Base-by-base conservation (phyloP, 2,113 vertebrate species). In the Tachysurus fulvidraco region DNA sequence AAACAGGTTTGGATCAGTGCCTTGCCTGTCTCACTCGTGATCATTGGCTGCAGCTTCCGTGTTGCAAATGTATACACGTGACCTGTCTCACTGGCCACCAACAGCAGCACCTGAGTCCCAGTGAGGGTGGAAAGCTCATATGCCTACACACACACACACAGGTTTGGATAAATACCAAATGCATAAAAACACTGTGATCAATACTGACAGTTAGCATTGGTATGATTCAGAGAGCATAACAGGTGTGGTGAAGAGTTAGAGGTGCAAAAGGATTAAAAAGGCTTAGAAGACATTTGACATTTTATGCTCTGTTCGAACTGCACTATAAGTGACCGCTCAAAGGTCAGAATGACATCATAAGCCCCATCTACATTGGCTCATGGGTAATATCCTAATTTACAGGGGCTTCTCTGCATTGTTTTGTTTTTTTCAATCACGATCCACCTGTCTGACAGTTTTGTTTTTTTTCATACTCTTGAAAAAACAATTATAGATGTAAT, bases 111-210 rank as follows among this genome's bases (percentile, higher is more conserved):
- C 91, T 97, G 96, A 52, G 96, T 97, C 89, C 93, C 95, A 0
- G 97, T 99, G 92, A 98, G 91, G 0, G 98, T 98, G 90, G 98
- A 99, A 88, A 99, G 91, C 89, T 98, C 97, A 0, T 99, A 99
- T 13, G 98, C 98, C 96, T 97, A 91, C 7, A 23, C 76, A 50
- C 30, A 23, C 14, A 28, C 41, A 79, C 77, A 79, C 54, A 81
- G 9, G 25, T 62, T 62, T 9, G 21, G 8, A 10, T 30, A 67
- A 67, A 30, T 30, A 41, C 5, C n/a, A 28, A 65, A 11, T 65
- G 62, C 0, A 28, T 28, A 28, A 65, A 65, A 23, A 60, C 19
- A 30, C n/a, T 14, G 4, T 14, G 4, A 30, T 14, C 28, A 67
- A 14, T 10, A 71, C 16, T 71, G 28, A 71, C 16, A 8, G 2